Evolutionary conservation across 2,797 vertebrate genomes (phyloP), one percentile per base, ranked within the genome.

Genomic region (Rhyacichthys aspro): DNA sequence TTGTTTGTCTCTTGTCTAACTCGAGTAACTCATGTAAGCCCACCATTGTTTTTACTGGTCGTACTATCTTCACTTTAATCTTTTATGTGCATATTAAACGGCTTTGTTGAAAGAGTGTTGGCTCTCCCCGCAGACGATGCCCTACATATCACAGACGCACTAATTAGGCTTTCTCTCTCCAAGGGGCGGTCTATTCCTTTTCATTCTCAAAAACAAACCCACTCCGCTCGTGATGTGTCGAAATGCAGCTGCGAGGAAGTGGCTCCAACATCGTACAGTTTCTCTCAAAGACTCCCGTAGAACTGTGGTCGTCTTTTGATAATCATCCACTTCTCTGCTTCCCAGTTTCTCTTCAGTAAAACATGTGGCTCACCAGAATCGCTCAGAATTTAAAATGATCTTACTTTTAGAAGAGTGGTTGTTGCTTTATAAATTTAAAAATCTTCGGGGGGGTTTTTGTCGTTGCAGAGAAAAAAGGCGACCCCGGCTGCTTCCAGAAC

Each of bases 61-160:
- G 62, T 60, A 50, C 54, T 63, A 63, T 81, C 75, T 85, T 71
- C 62, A 52, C 87, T 87, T 90, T 90, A 72, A 90, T 91, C 73
- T 86, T 88, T 85, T 84, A 85, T 89, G 82, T 87, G 85, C 79
- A 85, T 85, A 85, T 86, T 77, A 86, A 91, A 81, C 50, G 38
- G 60, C 61, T 63, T 59, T 70, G 76, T 76, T 74, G 70, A 82
- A 76, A 81, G 67, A 54, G 59, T 54, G 55, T 56, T 63, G 10
- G 70, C 53, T 63, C 70, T 86, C 82, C 76, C 80, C 12, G 28
- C 72, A 58, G 81, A 83, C 33, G 33, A 59, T 64, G 76, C 59
- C 79, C 84, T 67, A 83, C 83, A 85, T 87, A 74, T 88, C 73
- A 70, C 75, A 84, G 72, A 78, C 77, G 54, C 55, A 62, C 82